These are phyloP conservation scores for Diaphora mendica DNA, from an alignment of 2,888 invertebrate species.

Conservation along the genomic window DNA sequence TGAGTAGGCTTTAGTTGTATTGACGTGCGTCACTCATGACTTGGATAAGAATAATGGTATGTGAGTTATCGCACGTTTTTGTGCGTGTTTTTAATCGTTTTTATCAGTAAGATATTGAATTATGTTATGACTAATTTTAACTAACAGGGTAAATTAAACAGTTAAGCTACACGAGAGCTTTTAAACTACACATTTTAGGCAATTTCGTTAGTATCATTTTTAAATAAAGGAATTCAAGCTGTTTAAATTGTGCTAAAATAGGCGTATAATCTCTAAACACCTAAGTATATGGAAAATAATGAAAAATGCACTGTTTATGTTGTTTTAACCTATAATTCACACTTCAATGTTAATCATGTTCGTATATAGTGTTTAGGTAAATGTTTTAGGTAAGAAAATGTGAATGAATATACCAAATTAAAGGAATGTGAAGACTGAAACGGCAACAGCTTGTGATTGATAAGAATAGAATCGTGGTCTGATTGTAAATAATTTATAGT, in stretches of 20 bases:
- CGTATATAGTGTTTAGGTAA: conserved; percentile 43
- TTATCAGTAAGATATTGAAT: conserved; percentile 71
- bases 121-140: conserved; percentile 70
- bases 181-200: conserved; percentile 50
- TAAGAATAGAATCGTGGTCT: conserved; percentile 65
- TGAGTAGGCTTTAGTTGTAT: conserved; percentile 62
- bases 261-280: conserved; percentile 31
- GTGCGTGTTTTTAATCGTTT: conserved; percentile 73
- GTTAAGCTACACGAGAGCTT: conserved; percentile 60
- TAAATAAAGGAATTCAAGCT: conserved; percentile 21
- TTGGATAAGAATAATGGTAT: conserved; percentile 53
- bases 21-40: conserved; percentile 62
- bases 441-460: conserved; percentile 82
- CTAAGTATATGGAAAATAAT: conserved; percentile 22
- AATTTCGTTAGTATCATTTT: conserved; percentile 44
- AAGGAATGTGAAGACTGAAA: conserved; percentile 80
- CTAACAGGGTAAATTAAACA: conserved; percentile 80
- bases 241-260: conserved; percentile 36
- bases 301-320: conserved; percentile 22
- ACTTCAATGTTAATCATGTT: conserved; percentile 44
- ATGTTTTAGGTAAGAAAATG: conserved; percentile 40
- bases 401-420: conserved; percentile 46
- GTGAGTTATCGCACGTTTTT: conserved; percentile 71
- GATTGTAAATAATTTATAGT: conserved; percentile 71
- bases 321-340: conserved; percentile 27